Evolutionary conservation across 2,888 invertebrate genomes (phyloP), one percentile per base, ranked within the genome.

Genomic region (Labia minor): DNA sequence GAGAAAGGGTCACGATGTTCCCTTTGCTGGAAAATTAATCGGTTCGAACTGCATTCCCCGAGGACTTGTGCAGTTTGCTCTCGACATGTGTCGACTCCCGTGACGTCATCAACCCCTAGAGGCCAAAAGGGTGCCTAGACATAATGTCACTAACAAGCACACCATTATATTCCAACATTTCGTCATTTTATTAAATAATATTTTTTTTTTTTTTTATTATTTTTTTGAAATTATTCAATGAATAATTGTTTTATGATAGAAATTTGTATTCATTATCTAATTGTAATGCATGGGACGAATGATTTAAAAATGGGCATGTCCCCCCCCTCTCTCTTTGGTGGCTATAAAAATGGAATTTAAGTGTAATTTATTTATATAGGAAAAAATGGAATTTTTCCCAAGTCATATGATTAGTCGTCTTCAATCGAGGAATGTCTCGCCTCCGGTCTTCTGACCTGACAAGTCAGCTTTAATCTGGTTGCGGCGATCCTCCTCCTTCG

Each of bases 361-460:
- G 14, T 49, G 26, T 49, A n/a, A 49, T 49, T 49, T 49, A 49
- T 49, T n/a, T 49, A 49, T 49, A 49, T 49, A 26, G 26, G 26
- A 26, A 26, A 26, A 26, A 26, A 26, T 26, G 26, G 26, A 26
- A 26, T 26, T 26, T 26, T 26, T 8, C 26, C 26, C 26, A 26
- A 26, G 8, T 49, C 49, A 49, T 49, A 49, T 49, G 49, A 49
- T 49, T 49, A 49, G 49, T 49, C 16, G 49, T 11, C 26, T 26
- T 26, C 4, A 26, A 26, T 26, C 26, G 49, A 49, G 49, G 49
- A 49, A 49, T 49, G 49, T 49, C 49, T 49, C 49, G 49, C 49
- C 49, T 49, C n/a, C 49, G 49, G 49, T n/a, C 49, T 49, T 49
- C n/a, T 49, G 49, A 49, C 49, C 49, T 49, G 49, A 49, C 49